Conservation (phyloP, 1,140 invertebrate genomes). For the Helicoverpa armigera region DNA sequence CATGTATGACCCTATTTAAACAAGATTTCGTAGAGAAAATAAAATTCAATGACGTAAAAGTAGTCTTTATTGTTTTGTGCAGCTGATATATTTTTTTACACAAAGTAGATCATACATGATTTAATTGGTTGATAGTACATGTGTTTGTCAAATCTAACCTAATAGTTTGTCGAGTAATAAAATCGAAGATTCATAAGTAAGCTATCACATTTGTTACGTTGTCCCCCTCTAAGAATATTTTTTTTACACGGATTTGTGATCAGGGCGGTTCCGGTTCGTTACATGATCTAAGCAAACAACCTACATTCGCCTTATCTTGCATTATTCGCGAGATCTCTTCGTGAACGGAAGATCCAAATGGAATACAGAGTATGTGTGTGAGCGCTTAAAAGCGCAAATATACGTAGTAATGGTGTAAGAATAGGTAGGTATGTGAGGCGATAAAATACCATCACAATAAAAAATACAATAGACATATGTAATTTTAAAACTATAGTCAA, state of each 20-base stretch:
- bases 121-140: no score
- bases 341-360: background rate
- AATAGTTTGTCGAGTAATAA: no score
- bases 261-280: background rate
- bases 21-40: no score
- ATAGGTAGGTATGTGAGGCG: background rate
- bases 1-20: no score
- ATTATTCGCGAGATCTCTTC: background rate
- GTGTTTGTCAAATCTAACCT: no score
- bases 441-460: background rate
- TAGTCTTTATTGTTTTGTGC: no score
- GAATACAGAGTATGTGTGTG: conserved; percentile 8
- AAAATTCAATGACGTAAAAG: no score
- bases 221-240: no score
- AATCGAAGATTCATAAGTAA: no score
- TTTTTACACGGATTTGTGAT: background rate
- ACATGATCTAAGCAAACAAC: background rate
- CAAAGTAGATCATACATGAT: no score
- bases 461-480: background rate
- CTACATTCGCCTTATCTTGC: conserved; percentile 12
- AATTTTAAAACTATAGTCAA: background rate
- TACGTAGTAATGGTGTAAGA: background rate
- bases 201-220: no score
- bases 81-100: no score
- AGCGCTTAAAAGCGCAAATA: conserved; percentile 1